Base-by-base conservation (phyloP, 1,140 invertebrate species). In the Pogonognathellus flavescens region DNA sequence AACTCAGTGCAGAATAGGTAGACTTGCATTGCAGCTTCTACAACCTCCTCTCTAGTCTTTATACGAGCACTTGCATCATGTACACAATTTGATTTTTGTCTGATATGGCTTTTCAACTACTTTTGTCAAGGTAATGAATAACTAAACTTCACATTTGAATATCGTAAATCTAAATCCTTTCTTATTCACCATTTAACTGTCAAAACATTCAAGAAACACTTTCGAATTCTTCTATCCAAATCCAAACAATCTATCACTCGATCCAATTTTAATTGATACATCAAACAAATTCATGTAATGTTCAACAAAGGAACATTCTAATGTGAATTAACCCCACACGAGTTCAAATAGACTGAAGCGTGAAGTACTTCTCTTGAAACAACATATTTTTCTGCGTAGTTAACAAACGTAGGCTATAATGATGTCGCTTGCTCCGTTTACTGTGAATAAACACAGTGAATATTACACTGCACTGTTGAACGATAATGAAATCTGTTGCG, bases 51-150 rank as follows among this genome's bases (percentile, higher is more conserved):
- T 76, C 14, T 41, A 25, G 41, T 31, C 14, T 76, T 76, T 49
- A n/a, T 76, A 50, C 13, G 2, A 41, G 2, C 31, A 41, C 31
- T 41, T 41, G 31, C 31, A 41, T 20, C 14, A 59, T 59, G 18
- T 16, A 59, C 55, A 59, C 18, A 66, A 66, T 25, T 25, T 20
- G 62, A 66, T 60, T 18, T 5, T 14, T 70, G 66, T 18, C 70
- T 50, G 25, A 76, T 76, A 76, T 31, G 25, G 70, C 25, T n/a
- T 49, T 10, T 76, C 70, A 76, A 76, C 18, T 76, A 25, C 70
- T 76, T 76, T 76, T 76, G 70, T 76, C 70, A 76, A 66, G 62
- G 25, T 31, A 25, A 76, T 76, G 49, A 49, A 25, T 76, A 25
- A 76, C 70, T 41, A 41, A 41, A 31, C 41, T 76, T 76, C 41